Base-by-base conservation (phyloP, 1,140 invertebrate species). In the Papilio polytes region DNA sequence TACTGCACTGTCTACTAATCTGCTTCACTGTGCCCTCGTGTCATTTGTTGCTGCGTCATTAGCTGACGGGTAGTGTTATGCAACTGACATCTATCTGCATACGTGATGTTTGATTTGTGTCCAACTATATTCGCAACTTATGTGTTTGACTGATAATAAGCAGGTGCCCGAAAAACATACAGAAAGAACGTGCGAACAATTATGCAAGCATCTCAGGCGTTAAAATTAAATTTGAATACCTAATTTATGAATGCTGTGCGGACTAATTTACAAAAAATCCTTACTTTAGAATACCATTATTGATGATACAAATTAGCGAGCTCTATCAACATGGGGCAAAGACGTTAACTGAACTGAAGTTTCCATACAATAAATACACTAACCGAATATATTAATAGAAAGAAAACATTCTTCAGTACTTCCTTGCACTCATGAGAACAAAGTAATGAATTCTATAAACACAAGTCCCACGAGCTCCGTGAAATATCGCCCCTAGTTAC, bases 71-170 rank as follows among this genome's bases (percentile, higher is more conserved):
- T 63, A 1, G 26, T 31, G 26, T 70, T 70, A 70, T 70, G 63
- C 63, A 70, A 70, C 63, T 70, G 63, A 70, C 26, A 70, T 59
- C 56, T 15, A 36, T 70, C 63, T 70, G 63, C 26, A 8, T 70
- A 70, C 26, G 63, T 15, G 59, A 26, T 31, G n/a, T 56, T 56
- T 56, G 18, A 56, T 56, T 56, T 56, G n/a, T 70, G 26, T 31
- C 20, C 31, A 0, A 31, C 1, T 63, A 63, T 63, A 2, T 26
- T 22, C 13, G n/a, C 13, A 63, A 63, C 10, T 26, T 13, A 26
- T 26, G 20, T 63, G 56, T 59, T 1, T 41, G 8, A 41, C 1
- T 59, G 18, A 59, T 9, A 59, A 59, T 15, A 51, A 51, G 10
- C 18, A 51, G 6, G 13, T 51, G 48, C 3, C 12, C 13, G 13